Evolutionary conservation across 1,140 invertebrate genomes (phyloP).

Genomic region (Apis cerana): DNA sequence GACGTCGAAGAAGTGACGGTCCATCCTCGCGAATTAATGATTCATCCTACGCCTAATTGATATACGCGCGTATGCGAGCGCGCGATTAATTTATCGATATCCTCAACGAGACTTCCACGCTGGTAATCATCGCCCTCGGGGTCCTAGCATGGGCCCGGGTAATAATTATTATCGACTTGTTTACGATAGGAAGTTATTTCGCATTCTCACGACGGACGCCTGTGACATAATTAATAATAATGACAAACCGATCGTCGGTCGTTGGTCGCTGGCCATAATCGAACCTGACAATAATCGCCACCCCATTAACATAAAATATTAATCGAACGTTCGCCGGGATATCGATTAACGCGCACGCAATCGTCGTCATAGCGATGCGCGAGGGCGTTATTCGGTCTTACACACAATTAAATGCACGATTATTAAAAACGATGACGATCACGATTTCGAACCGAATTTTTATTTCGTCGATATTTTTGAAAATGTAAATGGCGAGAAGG

Average conservation of each 20-base stretch:
- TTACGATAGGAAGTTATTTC: conserved; percentile 55
- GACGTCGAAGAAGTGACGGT: not conserved
- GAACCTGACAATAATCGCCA: conserved; percentile 2
- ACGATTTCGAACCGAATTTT: not conserved
- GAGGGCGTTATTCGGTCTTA: not conserved
- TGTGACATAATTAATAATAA: conserved; percentile 63
- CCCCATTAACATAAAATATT: conserved; percentile 48
- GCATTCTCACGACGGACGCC: conserved; percentile 38
- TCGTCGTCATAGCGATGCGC: not conserved
- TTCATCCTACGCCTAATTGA: conserved; percentile 65
- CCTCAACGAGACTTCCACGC: conserved; percentile 54
- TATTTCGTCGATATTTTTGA: not conserved
- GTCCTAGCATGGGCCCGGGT: conserved; percentile 37
- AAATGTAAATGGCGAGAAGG: too few species aligned
- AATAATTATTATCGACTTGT: conserved; percentile 58
- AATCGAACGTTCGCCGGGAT: conserved; percentile 24
- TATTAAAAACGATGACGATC: not conserved
- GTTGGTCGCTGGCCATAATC: conserved; percentile 15
- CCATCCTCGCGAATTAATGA: conserved; percentile 55
- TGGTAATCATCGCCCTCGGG: conserved; percentile 52
- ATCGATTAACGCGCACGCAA: conserved; percentile 36
- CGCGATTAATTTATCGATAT: conserved; percentile 69
- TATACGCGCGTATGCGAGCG: conserved; percentile 46
- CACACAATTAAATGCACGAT: not conserved
- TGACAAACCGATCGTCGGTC: conserved; percentile 36